Percentiles rank a stretch among this genome's conserved stretches.
Conservation (phyloP, 2,797 vertebrate genomes). For the Girardinus metallicus region DNA sequence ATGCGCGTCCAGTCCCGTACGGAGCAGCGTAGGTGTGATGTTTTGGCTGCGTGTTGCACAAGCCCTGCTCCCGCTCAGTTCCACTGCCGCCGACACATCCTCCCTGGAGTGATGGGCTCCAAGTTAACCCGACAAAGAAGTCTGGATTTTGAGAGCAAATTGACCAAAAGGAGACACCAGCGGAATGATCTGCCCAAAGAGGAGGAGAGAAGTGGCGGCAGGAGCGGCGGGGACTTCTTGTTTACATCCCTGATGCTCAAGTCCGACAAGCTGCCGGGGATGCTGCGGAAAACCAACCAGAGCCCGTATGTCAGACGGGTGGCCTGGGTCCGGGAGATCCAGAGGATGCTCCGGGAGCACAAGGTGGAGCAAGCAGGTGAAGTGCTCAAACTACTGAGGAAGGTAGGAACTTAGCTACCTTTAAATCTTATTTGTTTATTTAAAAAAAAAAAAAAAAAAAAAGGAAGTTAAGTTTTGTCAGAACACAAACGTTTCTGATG, state of each 20-base stretch:
- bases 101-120: conserved; percentile 84
- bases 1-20: neutral
- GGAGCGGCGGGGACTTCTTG: conserved; percentile 78
- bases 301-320: conserved; percentile 87
- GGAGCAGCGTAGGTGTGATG: conserved; percentile 61
- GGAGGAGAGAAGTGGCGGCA: conserved; percentile 53
- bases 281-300: conserved; percentile 83
- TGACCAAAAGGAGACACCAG: conserved; percentile 72
- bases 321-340: conserved; percentile 89
- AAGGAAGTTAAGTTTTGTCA: neutral
- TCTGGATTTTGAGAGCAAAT: conserved; percentile 80
- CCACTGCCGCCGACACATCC: conserved; percentile 35
- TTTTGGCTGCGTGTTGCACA: conserved; percentile 48
- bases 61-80: conserved; percentile 16
- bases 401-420: conserved; percentile 73
- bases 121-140: conserved; percentile 87
- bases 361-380: conserved; percentile 83
- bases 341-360: conserved; percentile 84
- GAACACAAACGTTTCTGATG: neutral
- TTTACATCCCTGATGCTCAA: conserved; percentile 85
- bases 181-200: conserved; percentile 59
- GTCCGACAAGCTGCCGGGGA: conserved; percentile 86
- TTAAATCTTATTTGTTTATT: too few relatives aligned
- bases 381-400: conserved; percentile 84
- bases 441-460: too few relatives aligned